A percentile compares a stretch with the other conserved stretches of the same genome.
Conservation (phyloP, 2,113 vertebrate species). For the Porphyrio hochstetteri region DNA sequence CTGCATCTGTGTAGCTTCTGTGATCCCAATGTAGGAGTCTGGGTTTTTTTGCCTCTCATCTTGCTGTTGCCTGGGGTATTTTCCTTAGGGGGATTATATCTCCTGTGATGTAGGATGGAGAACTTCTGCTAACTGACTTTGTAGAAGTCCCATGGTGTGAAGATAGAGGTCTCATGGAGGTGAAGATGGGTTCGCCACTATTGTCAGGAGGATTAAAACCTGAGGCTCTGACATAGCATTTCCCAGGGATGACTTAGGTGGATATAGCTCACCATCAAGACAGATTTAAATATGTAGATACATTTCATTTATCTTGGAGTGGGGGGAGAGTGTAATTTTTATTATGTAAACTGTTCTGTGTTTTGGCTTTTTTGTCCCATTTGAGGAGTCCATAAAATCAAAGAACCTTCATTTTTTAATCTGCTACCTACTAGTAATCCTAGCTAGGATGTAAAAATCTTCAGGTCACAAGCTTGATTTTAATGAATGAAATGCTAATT, state of each 20-base stretch:
- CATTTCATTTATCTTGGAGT: not conserved
- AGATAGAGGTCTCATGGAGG: not conserved
- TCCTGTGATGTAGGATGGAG: not conserved
- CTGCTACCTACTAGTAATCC: not conserved
- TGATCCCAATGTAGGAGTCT: not conserved
- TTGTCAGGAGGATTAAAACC: not conserved
- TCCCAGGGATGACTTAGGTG: not conserved
- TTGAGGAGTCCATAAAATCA: not conserved
- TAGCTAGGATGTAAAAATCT: not conserved
- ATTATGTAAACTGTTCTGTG: not conserved
- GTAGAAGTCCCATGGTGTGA: not conserved
- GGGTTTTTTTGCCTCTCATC: not conserved
- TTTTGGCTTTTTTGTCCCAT: not conserved
- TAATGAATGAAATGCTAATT: not conserved
- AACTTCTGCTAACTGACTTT: not conserved
- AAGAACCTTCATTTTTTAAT: not conserved
- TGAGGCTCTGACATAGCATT: not conserved
- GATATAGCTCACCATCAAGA: not conserved
- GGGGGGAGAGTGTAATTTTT: not conserved
- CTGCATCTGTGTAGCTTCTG: not conserved
- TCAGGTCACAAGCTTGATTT: not conserved
- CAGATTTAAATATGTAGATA: not conserved
- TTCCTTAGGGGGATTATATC: not conserved
- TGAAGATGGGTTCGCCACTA: not conserved
- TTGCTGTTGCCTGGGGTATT: not conserved